A percentile compares a stretch with the other conserved stretches of the same genome.
phyloP scores from a whole-genome alignment of 2,113 vertebrate species.

The Neomonachus schauinslandi region DNA sequence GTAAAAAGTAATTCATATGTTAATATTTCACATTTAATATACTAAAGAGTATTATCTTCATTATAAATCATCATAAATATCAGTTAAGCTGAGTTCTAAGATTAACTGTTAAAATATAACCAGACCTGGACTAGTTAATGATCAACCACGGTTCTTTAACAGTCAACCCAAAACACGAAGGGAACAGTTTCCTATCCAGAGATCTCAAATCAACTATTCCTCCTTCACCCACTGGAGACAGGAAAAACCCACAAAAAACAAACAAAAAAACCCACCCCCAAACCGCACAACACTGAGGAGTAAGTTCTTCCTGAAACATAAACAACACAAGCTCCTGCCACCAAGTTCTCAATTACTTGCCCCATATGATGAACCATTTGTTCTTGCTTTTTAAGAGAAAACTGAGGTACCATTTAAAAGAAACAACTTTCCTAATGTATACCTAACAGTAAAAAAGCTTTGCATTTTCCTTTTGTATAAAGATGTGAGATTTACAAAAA shows the following conservation, averaged over 20 bases:
- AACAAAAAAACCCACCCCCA: rapidly evolving
- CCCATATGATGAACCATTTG: neutral
- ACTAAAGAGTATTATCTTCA: neutral
- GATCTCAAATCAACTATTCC: neutral
- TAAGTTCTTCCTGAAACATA: neutral
- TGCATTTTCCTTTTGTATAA: neutral
- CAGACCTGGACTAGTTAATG: neutral
- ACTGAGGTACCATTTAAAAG: neutral
- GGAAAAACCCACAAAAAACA: too few species aligned
- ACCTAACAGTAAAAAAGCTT: neutral
- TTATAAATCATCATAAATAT: neutral
- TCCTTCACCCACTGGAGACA: neutral
- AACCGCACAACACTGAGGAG: neutral
- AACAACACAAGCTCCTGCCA: neutral
- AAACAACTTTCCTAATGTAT: neutral
- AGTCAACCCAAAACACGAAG: neutral
- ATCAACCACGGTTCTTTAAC: neutral
- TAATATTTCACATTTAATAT: neutral
- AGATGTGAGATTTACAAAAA: neutral
- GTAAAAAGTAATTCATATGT: neutral
- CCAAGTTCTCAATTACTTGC: neutral
- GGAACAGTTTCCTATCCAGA: neutral
- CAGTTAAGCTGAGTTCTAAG: neutral
- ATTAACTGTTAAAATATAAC: neutral
- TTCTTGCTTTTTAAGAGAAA: neutral